Percentiles rank a stretch among this genome's conserved stretches.
Conservation (phyloP, 2,113 vertebrate species). For the Sorex araneus region DNA sequence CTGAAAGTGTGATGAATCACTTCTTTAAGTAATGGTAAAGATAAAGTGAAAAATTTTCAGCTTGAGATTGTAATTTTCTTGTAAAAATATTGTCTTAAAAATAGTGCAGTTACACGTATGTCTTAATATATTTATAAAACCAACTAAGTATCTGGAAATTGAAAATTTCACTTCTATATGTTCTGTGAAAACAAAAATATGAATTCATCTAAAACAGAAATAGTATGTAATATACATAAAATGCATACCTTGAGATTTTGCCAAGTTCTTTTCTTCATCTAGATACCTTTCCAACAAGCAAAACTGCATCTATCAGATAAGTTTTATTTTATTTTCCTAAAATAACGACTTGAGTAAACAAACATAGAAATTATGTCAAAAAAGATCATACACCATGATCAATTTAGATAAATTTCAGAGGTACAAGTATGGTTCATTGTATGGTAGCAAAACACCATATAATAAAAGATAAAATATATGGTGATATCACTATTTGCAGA, state of each 20-base stretch:
- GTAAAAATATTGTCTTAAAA: slow-evolving; percentile 35
- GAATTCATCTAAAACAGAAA: not conserved
- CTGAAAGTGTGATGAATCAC: slow-evolving; percentile 33
- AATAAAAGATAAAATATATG: too few species aligned
- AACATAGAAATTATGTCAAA: not conserved
- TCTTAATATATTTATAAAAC: not conserved
- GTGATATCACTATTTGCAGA: too few species aligned
- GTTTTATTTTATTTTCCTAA: not conserved
- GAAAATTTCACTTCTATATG: not conserved
- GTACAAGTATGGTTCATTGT: too few species aligned
- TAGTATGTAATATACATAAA: too few species aligned
- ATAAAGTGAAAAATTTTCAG: not conserved
- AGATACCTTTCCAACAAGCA: not conserved
- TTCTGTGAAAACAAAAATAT: not conserved
- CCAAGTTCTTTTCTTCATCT: slow-evolving; percentile 5
- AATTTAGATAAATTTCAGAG: too few species aligned
- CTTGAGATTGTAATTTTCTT: slow-evolving; percentile 20
- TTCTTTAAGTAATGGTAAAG: slow-evolving; percentile 44
- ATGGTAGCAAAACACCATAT: too few species aligned
- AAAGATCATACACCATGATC: too few species aligned
- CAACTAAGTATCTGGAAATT: not conserved
- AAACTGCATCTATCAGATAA: not conserved
- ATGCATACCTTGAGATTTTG: not conserved
- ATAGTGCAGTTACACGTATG: not conserved
- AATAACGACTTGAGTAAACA: not conserved